Base-by-base conservation (phyloP, 2,888 invertebrate species). In the Epistrophe eligans region DNA sequence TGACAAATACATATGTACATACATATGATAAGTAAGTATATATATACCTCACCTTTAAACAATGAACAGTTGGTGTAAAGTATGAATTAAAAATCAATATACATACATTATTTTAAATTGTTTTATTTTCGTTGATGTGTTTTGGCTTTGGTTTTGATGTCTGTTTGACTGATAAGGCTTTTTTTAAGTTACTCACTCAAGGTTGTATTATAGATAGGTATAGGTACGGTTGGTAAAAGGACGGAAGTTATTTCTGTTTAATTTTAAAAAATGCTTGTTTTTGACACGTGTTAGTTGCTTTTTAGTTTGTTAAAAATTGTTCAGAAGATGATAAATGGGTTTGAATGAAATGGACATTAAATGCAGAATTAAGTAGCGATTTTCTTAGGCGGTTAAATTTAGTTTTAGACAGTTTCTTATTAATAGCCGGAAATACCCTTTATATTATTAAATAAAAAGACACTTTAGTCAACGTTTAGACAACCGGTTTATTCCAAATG, bases 211-310 rank as follows among this genome's bases (percentile, higher is more conserved):
- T 10, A 17, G 10, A n/a, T 45, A 32, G 7, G 24, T 24, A n/a
- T 45, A 32, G 7, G 24, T 24, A 28, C 13, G 17, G 1, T 28
- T n/a, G 45, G 4, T 28, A 43, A 32, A 64, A 64, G 17, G 24
- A 45, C 28, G 64, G 64, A 64, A 64, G 60, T 40, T 11, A 40
- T 60, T 40, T 13, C 13, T 60, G 19, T 60, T 19, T 60, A 19
- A 19, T 40, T 17, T 40, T 32, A 19, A 60, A n/a, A 19, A 40
- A 24, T 60, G 7, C 2, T 60, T 7, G 15, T 3, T 40, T 40
- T 38, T 38, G 8, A 40, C 45, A 48, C 64, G 32, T 32, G n/a
- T 28, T 32, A 15, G n/a, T 1, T 5, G 15, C 24, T 13, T 24
- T 52, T 10, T 4, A 50, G 19, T 35, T 35, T 35, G 7, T 2